Conservation (phyloP, 2,888 invertebrate genomes). For the Tryphoninae sp. region DNA sequence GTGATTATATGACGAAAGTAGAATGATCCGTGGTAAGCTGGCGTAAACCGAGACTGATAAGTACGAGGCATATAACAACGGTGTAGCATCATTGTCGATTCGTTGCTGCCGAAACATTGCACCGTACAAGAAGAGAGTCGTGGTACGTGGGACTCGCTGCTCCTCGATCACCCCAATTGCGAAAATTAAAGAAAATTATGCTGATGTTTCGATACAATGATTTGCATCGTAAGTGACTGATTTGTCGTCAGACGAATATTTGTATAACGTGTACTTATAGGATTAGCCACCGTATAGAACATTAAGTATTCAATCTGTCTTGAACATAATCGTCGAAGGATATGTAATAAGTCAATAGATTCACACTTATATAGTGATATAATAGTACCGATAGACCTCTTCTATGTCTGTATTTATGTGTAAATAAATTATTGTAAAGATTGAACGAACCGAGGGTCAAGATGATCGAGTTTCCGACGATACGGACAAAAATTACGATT, state of each 20-base stretch:
- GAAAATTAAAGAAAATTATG: neutral
- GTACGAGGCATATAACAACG: neutral
- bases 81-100: neutral
- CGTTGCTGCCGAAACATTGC: neutral
- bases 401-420: slow-evolving; percentile 60
- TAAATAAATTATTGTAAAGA: slow-evolving; percentile 60
- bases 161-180: slow-evolving; percentile 34
- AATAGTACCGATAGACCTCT: slow-evolving; percentile 52
- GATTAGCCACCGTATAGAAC: slow-evolving; percentile 36
- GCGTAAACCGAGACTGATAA: neutral
- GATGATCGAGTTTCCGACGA: slow-evolving; percentile 13
- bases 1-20: slow-evolving; percentile 17
- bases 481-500: neutral
- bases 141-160: neutral
- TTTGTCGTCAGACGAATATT: slow-evolving; percentile 43
- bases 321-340: neutral
- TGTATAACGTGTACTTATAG: slow-evolving; percentile 52
- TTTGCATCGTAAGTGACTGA: slow-evolving; percentile 46
- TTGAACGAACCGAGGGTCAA: slow-evolving; percentile 11
- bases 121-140: too few species aligned
- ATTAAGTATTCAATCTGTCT: slow-evolving; percentile 40
- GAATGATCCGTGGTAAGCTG: slow-evolving; percentile 2
- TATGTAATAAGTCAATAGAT: neutral
- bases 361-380: slow-evolving; percentile 1
- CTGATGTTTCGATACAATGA: slow-evolving; percentile 30